A percentile compares a stretch with the other conserved stretches of the same genome.
Conservation (phyloP, 1,140 invertebrate genomes). For the Zaprionus gabonicus region DNA sequence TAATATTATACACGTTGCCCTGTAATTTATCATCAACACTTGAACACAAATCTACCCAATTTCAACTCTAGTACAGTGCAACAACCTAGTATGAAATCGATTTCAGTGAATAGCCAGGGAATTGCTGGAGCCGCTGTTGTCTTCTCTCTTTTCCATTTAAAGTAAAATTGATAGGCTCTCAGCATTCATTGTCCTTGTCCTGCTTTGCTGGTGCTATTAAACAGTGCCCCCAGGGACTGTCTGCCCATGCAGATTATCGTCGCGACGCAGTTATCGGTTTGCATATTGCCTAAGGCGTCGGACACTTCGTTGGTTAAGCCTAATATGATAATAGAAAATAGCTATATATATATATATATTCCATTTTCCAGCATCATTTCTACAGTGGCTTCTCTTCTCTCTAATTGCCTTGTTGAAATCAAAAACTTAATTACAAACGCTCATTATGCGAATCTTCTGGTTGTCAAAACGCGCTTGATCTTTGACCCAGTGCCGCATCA, state of each 20-base stretch:
- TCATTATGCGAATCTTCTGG: not conserved
- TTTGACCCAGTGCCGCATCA: not conserved
- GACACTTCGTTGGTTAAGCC: not conserved
- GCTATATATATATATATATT: not conserved
- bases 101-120: conserved; percentile 11
- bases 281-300: conserved; percentile 26
- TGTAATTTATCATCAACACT: not conserved
- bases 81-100: conserved; percentile 44
- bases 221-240: conserved; percentile 26
- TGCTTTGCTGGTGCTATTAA: conserved; percentile 31
- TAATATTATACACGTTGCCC: not conserved
- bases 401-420: not conserved
- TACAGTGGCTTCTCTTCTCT: not conserved
- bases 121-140: not conserved
- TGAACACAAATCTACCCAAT: not conserved
- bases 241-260: conserved; percentile 5
- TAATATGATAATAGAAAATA: not conserved
- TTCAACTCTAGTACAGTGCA: not conserved
- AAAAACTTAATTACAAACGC: not conserved
- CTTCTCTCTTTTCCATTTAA: conserved; percentile 36
- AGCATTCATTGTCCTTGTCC: conserved; percentile 40
- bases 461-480: not conserved
- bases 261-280: conserved; percentile 23
- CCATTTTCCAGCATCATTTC: not conserved
- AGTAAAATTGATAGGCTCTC: conserved; percentile 22